Evolutionary conservation across 2,888 invertebrate genomes (phyloP), one percentile per base, ranked within the genome.

Genomic region (Ophion slaviceki): DNA sequence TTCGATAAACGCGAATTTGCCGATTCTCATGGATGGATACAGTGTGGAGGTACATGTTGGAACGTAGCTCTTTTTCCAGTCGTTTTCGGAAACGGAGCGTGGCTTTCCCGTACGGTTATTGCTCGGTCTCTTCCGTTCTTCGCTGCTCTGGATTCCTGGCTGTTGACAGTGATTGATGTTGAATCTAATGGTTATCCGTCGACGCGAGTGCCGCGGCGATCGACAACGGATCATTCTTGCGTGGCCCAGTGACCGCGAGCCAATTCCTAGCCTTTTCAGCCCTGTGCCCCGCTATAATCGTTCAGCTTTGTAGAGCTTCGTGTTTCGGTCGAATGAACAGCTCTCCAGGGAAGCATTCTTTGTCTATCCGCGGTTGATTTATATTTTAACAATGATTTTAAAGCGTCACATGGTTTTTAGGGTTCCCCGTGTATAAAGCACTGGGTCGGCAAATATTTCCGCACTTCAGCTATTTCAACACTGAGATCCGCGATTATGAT

Each of bases 141-240:
- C 83, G 66, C 77, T 62, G 79, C 76, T 80, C 71, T 53, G 32
- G 71, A 85, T 82, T 40, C 40, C 47, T 17, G 87, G 74, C 75
- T 82, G 81, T 82, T 90, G 90, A 91, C 91, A 90, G 88, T 92
- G 92, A 92, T 91, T 87, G 91, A 92, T 92, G 90, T 87, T 88
- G 88, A 90, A 90, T 90, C 90, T 90, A 92, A 91, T 91, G 91
- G 90, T 91, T 89, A 89, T 89, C 88, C 88, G 85, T 89, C 87
- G 67, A 82, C 84, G 75, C 64, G 76, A 82, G 89, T 45, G 24
- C 71, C 61, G 59, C 61, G 61, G 53, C 14, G 72, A 79, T 79
- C 83, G 67, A 53, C 78, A 83, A 71, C 78, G 83, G 72, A 83
- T 74, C 84, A 87, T 87, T 83, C 87, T 83, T 87, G 82, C 72